Evolutionary conservation across 2,888 invertebrate species (phyloP), one percentile per base, ranked within the genome.

Genomic region (Tenthredo distinguenda): DNA sequence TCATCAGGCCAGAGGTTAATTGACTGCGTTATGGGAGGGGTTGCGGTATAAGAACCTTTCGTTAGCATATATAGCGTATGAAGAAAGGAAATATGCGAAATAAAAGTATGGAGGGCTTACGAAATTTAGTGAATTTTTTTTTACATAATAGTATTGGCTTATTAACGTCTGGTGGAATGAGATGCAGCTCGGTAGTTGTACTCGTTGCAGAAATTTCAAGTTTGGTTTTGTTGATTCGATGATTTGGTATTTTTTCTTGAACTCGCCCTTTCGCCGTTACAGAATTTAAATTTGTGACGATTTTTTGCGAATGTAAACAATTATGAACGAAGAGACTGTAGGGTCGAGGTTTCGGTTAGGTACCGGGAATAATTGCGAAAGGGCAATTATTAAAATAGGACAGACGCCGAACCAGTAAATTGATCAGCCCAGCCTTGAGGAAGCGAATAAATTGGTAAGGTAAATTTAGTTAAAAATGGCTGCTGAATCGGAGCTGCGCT

Each of bases 401-500:
- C 40, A 81, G 81, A 62, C 62, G 62, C 40, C n/a, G 26, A 40
- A 81, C 40, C 40, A 37, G 81, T 62, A 81, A 81, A 81, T 81
- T 81, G 81, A 81, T 81, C 47, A 81, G 58, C 62, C n/a, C 40
- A 40, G 62, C 5, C 58, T 62, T 81, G 62, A 81, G 81, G 81
- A 81, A 81, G 26, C 81, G 81, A 62, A 62, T 62, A 81, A 81
- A 81, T 81, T 81, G 81, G 81, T 40, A 81, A n/a, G 58, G 58
- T 81, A 81, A 81, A 81, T 81, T 81, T n/a, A n/a, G 58, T 81
- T 81, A 81, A 62, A 58, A 81, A 81, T 81, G 81, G 81, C 81
- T 62, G 81, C 77, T 77, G 26, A 77, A 50, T 31, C 77, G 31
- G 26, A 34, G 18, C 77, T 47, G 15, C 58, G 81, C 21, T 81